Base-by-base conservation (phyloP, 2,113 vertebrate species). In the Neogobius melanostomus region DNA sequence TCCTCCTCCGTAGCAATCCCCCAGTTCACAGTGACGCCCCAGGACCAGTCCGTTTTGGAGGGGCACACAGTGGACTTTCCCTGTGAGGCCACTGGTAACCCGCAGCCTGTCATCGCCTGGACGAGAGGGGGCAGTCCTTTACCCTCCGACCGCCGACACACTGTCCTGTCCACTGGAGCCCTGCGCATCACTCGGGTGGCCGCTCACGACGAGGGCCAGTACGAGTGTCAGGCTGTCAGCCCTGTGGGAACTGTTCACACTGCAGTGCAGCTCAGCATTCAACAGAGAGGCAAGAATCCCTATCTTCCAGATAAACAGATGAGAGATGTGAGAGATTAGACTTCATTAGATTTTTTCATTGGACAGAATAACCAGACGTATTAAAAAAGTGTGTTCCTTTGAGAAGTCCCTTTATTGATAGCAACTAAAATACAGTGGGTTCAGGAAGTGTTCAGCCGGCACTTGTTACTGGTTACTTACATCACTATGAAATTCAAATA, bases 191-290 rank as follows among this genome's bases (percentile, higher is more conserved):
- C 94, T 5, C 91, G 90, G 0, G 95, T 98, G 15, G 96, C 96
- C 0, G 91, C 94, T 12, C 96, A 98, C 1, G 98, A 99, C 61
- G 96, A 98, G 86, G 97, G 96, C 52, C 96, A 98, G 85, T 99
- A 98, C 0, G 97, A 99, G 88, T 99, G 98, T 82, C 97, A 99
- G 86, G 97, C 96, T 0, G 94, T 98, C 80, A 99, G 94, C 86
- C 94, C 96, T 7, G 94, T 99, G 0, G 97, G 98, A 43, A 95
- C 95, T 0, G 94, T 94, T 49, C 90, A 82, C 59, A 79, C 91
- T 0, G 70, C 94, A 0, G 95, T 95, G 1, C 95, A 97, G 71
- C 90, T 99, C 75, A 94, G 84, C 0, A 93, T 99, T 45, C 95
- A 96, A 76, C 95, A 95, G 64, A 93, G 95, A 95, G 96, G 98